These are phyloP conservation scores for Periophthalmus modestus DNA, from an alignment of 2,113 vertebrate genomes.

Conservation along the genomic window DNA sequence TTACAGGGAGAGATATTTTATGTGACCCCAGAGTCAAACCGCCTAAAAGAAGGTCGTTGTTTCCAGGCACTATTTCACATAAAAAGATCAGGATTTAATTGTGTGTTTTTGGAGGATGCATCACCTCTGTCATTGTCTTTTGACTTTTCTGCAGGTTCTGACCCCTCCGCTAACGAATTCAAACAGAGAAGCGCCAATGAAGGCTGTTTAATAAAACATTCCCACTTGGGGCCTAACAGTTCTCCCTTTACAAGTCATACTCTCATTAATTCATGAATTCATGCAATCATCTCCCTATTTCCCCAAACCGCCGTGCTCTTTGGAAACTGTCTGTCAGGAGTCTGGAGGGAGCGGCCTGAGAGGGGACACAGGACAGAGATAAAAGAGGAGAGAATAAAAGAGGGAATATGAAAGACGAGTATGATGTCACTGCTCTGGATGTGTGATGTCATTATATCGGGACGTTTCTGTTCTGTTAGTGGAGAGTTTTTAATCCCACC, in stretches of 20 bases:
- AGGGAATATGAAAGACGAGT: conserved; percentile 9
- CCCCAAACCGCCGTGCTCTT: conserved; percentile 58
- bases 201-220: conserved; percentile 74
- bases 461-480: conserved; percentile 51
- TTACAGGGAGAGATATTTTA: not conserved
- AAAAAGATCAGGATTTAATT: conserved; percentile 9
- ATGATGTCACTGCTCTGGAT: conserved; percentile 60
- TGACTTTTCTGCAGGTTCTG: conserved; percentile 53
- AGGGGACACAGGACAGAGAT: conserved; percentile 10
- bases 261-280: conserved; percentile 74
- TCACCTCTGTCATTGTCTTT: conserved; percentile 34
- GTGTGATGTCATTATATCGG: conserved; percentile 47
- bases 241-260: conserved; percentile 55
- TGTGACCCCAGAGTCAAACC: conserved; percentile 20
- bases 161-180: conserved; percentile 63
- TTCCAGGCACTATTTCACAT: not conserved
- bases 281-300: conserved; percentile 67
- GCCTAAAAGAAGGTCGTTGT: conserved; percentile 21
- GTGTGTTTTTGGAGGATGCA: conserved; percentile 22
- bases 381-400: conserved; percentile 23
- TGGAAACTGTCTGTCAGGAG: conserved; percentile 58
- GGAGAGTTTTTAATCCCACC: conserved; percentile 35
- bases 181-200: conserved; percentile 47
- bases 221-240: conserved; percentile 67
- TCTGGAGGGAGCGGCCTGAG: conserved; percentile 37